Base-by-base conservation (phyloP, 2,797 vertebrate species). In the Picus viridis region DNA sequence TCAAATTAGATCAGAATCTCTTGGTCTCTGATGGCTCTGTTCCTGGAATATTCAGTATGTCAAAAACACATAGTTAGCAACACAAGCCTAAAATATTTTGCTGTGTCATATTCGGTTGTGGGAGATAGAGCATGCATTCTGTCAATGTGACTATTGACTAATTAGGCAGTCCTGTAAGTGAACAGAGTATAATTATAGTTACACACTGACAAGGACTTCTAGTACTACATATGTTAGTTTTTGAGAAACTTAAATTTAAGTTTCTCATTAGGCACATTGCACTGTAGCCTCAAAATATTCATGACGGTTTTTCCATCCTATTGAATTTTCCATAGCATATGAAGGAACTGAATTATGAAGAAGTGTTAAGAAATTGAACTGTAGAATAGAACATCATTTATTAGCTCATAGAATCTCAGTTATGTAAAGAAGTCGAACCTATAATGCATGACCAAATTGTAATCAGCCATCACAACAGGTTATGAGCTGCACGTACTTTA, bases 21-120 rank as follows among this genome's bases (percentile, higher is more conserved):
- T 83, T 82, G 64, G 78, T 87, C 67, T 94, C 61, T 64, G 49
- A 72, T 83, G 67, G 41, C 88, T 89, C n/a, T 83, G 57, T 93
- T 94, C 75, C 71, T 95, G 78, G 77, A 93, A 91, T 93, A 71
- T 77, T 85, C 71, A 65, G 30, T 91, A 83, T 91, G 65, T 91
- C 26, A 84, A 78, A 94, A 86, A 82, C 64, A 77, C 22, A n/a
- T 45, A 72, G 67, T 86, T 91, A 93, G 64, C 73, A 93, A 58
- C 73, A 72, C 57, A 86, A 84, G 74, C 47, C 19, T 63, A 86
- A 86, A 84, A 94, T 86, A 86, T 95, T 97, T 92, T 93, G 63
- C 84, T 91, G 83, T 94, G 41, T 96, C 57, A 82, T 93, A 83
- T 74, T 88, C 92, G 75, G 88, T 94, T 96, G 64, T 74, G 23